Percentiles rank a stretch among this genome's conserved stretches.
phyloP scores from a whole-genome alignment of 1,140 invertebrate species.

The Lordiphosa mommai region DNA sequence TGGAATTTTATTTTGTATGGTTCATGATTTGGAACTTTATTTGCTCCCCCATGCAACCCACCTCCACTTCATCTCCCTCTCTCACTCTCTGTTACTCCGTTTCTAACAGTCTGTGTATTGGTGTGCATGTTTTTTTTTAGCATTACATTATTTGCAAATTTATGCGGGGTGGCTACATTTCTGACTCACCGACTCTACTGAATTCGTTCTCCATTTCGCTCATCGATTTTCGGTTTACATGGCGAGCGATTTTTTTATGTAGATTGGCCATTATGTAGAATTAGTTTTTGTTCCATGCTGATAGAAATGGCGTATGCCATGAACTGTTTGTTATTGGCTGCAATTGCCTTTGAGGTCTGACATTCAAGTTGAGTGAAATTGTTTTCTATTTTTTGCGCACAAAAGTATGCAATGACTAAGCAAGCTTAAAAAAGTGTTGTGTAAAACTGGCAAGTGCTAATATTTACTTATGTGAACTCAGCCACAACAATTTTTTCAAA shows the following conservation, averaged over 20 bases:
- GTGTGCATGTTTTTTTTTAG: constrained; percentile 53
- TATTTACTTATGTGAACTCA: too few relatives aligned
- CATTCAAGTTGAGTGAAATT: background rate
- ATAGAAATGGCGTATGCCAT: constrained; percentile 62
- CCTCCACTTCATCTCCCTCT: constrained; percentile 1
- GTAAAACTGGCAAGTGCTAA: too few relatives aligned
- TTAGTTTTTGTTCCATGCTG: constrained; percentile 54
- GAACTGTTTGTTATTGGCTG: constrained; percentile 56
- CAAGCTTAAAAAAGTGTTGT: too few relatives aligned
- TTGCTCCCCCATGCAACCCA: constrained; percentile 35
- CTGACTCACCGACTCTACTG: constrained; percentile 23
- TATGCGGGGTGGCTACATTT: constrained; percentile 60
- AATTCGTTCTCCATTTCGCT: constrained; percentile 29
- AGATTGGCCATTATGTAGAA: constrained; percentile 74
- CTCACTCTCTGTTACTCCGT: background rate
- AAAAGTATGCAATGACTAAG: too few relatives aligned
- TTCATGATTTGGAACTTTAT: constrained; percentile 77
- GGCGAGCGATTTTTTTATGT: constrained; percentile 66
- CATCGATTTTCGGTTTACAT: constrained; percentile 59
- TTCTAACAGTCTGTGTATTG: constrained; percentile 16
- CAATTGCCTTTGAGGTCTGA: background rate
- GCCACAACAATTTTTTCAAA: too few relatives aligned
- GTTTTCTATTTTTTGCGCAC: background rate
- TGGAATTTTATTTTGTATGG: constrained; percentile 76
- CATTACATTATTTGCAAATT: constrained; percentile 75